Conservation (phyloP, 2,113 vertebrate genomes). For the Apteryx mantelli region DNA sequence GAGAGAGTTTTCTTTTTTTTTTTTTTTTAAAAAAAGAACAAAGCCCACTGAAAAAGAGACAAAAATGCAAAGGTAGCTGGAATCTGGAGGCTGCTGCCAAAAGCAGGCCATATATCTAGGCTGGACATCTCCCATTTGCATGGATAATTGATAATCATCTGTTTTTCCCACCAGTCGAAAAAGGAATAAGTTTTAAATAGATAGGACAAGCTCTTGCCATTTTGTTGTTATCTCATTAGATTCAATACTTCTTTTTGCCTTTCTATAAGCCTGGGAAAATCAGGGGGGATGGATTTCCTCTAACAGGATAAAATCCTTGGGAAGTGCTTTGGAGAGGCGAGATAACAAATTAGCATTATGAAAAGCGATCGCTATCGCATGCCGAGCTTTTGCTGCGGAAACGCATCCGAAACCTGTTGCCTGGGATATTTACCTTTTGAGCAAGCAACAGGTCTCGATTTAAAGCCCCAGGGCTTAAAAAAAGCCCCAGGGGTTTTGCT, state of each 20-base stretch:
- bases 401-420: neutral
- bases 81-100: neutral
- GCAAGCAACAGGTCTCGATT: neutral
- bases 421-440: conserved; percentile 8
- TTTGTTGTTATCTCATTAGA: conserved; percentile 34
- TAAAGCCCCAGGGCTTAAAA: neutral
- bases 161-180: neutral
- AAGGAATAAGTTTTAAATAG: neutral
- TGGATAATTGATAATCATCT: neutral
- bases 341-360: conserved; percentile 59
- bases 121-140: neutral
- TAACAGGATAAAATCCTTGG: conserved; percentile 35
- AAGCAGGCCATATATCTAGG: neutral
- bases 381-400: neutral
- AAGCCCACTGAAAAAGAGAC: neutral
- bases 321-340: conserved; percentile 39
- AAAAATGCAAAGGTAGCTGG: neutral
- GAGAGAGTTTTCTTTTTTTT: neutral
- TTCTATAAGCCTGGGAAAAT: conserved; percentile 33
- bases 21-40: neutral
- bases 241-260: conserved; percentile 41
- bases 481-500: neutral
- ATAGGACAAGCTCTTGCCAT: neutral
- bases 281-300: conserved; percentile 46
- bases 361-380: neutral